Conservation (phyloP, 2,888 invertebrate genomes). For the Troides aeacus region DNA sequence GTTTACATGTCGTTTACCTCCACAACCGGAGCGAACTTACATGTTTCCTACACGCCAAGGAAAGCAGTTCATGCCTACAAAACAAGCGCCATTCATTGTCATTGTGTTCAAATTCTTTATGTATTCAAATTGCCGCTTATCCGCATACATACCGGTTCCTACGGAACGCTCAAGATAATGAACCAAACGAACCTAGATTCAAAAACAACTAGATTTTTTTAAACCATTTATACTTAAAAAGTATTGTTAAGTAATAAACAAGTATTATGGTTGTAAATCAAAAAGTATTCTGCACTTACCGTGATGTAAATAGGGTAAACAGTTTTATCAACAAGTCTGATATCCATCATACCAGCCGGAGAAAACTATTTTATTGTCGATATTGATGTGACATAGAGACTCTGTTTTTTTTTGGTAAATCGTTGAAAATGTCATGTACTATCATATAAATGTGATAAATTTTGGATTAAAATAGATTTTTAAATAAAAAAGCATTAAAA, state of each 20-base stretch:
- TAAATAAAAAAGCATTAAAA: too few species aligned
- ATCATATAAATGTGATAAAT: too few species aligned
- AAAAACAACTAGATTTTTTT: constrained; percentile 44
- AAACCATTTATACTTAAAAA: not conserved
- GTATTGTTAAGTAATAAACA: not conserved
- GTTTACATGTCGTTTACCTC: constrained; percentile 78
- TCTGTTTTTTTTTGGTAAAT: too few species aligned
- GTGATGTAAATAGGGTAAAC: not conserved
- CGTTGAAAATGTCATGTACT: too few species aligned
- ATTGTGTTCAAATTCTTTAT: constrained; percentile 53
- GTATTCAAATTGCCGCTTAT: constrained; percentile 66
- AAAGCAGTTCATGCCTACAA: constrained; percentile 43
- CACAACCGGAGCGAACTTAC: constrained; percentile 47
- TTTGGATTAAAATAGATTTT: too few species aligned
- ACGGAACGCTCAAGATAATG: constrained; percentile 58
- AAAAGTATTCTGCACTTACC: not conserved
- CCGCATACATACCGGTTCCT: constrained; percentile 55
- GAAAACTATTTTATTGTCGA: not conserved
- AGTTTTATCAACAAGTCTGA: not conserved
- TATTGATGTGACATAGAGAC: too few species aligned
- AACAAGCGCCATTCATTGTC: constrained; percentile 45
- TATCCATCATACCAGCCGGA: not conserved
- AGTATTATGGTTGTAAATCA: not conserved
- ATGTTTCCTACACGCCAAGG: constrained; percentile 56
- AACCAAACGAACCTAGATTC: constrained; percentile 39